Base-by-base conservation (phyloP, 2,113 vertebrate genomes). In the Gymnarchus niloticus region DNA sequence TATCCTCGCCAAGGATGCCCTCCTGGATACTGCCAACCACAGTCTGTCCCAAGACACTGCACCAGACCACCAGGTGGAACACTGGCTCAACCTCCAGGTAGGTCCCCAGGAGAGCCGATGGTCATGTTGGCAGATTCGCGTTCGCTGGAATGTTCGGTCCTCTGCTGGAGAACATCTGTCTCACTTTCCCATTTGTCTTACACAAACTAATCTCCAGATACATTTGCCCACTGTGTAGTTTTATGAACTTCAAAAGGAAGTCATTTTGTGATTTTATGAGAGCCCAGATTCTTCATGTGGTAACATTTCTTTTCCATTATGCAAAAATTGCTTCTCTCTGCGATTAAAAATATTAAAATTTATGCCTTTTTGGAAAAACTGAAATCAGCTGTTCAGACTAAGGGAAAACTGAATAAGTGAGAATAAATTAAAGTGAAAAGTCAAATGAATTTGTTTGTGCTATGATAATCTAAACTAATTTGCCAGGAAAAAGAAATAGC, bases 1-100 rank as follows among this genome's bases (percentile, higher is more conserved):
- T 0, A 95, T 99, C 88, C 96, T 99, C 90, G 91, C 96, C 83
- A 99, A 98, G 90, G 98, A 99, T 0, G 93, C 95, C 0, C 94
- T 97, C 88, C 91, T 97, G 88, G 95, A 95, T 69, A 93, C 93
- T 91, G 95, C 97, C 80, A 96, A 93, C 92, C 94, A 95, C 92
- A 95, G 96, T 4, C 94, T 94, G 89, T 95, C 94, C 8, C 92
- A 95, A n/a, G 73, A 61, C 51, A 87, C 83, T 21, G 92, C 90
- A 49, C 91, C 91, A 1, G 92, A 94, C 87, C 91, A 93, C 83
- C 95, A 92, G 85, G 93, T 95, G 90, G 95, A 96, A 2, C 94
- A 90, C 69, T 94, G 95, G 89, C 90, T 95, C 87, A 94, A 94
- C 86, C 93, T 94, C 85, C 96, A 97, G 94, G 96, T 98, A 89